phyloP scores from a whole-genome alignment of 2,113 vertebrate species.

The Brienomyrus longianalis region DNA sequence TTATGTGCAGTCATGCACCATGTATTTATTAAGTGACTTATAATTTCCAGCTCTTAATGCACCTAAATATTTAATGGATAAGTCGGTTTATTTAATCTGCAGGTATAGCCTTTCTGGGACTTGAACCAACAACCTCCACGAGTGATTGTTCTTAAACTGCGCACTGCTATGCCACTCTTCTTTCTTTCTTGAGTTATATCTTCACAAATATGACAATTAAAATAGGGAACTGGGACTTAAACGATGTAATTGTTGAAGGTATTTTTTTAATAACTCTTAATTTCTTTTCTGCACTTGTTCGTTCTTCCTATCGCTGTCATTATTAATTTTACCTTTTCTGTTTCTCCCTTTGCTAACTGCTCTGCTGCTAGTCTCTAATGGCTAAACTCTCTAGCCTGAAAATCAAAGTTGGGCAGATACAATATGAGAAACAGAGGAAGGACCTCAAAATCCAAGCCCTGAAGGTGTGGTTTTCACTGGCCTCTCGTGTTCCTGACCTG shows the following conservation, averaged over 20 bases:
- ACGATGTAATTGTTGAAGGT: not conserved
- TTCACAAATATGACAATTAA: not conserved
- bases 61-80: too few relatives aligned
- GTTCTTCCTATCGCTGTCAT: constrained; percentile 15
- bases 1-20: not conserved
- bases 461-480: constrained; percentile 74
- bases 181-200: not conserved
- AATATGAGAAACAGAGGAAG: constrained; percentile 95
- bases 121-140: too few relatives aligned
- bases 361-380: constrained; percentile 86
- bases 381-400: constrained; percentile 99
- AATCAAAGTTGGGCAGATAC: constrained; percentile 98
- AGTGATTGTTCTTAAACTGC: not conserved
- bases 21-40: too few relatives aligned
- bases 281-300: not conserved
- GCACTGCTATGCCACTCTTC: not conserved
- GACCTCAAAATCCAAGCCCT: constrained; percentile 81
- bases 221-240: not conserved
- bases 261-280: not conserved
- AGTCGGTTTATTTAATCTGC: too few relatives aligned
- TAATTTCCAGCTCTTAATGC: too few relatives aligned
- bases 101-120: too few relatives aligned
- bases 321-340: constrained; percentile 33
- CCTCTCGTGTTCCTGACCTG: constrained; percentile 39
- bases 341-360: constrained; percentile 42